Evolutionary conservation across 2,797 vertebrate species (phyloP), one percentile per base, ranked within the genome.

Genomic region (Halcyon badia): DNA sequence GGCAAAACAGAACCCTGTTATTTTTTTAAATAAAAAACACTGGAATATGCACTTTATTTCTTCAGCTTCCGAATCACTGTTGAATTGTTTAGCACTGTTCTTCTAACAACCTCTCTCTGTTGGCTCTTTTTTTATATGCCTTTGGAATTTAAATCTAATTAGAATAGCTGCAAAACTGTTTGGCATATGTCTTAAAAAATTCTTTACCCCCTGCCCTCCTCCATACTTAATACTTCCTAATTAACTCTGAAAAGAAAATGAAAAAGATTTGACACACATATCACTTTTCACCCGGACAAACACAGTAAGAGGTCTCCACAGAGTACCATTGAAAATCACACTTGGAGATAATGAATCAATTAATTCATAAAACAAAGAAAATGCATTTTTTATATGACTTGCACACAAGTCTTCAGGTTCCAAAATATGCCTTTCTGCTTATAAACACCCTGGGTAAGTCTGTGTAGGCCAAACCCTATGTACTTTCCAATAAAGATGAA

Each of bases 71-170:
- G 84, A 94, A 80, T 83, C 28, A 64, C 66, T 85, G 61, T 76
- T 91, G 79, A 95, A 90, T 89, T 83, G 73, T 82, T 96, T 94
- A 88, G 24, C 22, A 58, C 25, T 65, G 30, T 72, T 92, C 51
- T 92, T 83, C 83, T 95, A 94, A 96, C 92, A 87, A 82, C n/a
- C 19, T 92, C 57, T 33, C 66, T 83, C 77, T 93, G 83, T 90
- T 77, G 66, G 18, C 14, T 96, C 61, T 61, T 78, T 94, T 94
- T 95, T 65, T 73, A 65, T 58, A 82, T 51, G 68, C 25, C 31
- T 93, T 73, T 83, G 66, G 80, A 97, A 93, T 58, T 86, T 79
- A 95, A 87, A 94, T 87, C 57, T 94, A 95, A 96, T 97, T 97
- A 96, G 62, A 94, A 71, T 72, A 83, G 52, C 78, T 95, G 41